Percentiles rank a stretch among this genome's conserved stretches.
These are phyloP conservation scores for Pogonognathellus flavescens DNA, from an alignment of 1,140 invertebrate species.

Conservation along the genomic window DNA sequence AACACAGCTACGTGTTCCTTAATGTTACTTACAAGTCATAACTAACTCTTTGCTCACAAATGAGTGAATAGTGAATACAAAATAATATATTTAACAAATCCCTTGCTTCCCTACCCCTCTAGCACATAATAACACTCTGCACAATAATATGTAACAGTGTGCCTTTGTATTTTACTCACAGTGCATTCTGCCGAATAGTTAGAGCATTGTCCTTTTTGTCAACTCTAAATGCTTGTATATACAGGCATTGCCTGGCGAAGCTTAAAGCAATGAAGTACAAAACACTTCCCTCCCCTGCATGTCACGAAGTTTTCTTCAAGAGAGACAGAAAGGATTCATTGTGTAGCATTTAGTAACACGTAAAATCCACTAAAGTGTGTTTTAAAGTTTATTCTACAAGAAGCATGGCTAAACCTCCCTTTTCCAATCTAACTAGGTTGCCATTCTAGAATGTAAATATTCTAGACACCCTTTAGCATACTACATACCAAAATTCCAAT, in stretches of 20 bases:
- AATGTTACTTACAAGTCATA: neutral
- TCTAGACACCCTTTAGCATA: neutral
- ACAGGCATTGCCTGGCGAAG: neutral
- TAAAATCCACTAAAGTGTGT: constrained; percentile 27
- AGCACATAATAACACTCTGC: neutral
- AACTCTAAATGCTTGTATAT: neutral
- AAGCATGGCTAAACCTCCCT: neutral
- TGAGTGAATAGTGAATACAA: neutral
- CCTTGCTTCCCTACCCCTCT: neutral
- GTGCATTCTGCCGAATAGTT: constrained; percentile 4
- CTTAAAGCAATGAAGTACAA: constrained; percentile 27
- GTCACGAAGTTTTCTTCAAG: constrained; percentile 24
- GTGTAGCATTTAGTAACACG: neutral
- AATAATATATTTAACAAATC: constrained; percentile 20
- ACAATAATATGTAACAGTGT: neutral
- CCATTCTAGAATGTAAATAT: constrained; percentile 14
- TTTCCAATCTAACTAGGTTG: constrained; percentile 23
- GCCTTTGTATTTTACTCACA: constrained; percentile 7
- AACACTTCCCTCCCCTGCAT: constrained; percentile 18
- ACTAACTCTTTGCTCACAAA: neutral
- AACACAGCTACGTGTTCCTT: neutral
- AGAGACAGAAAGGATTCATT: constrained; percentile 44
- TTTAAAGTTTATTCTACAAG: neutral
- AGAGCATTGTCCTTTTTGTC: constrained; percentile 29
- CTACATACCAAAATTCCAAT: neutral